Evolutionary conservation across 2,113 vertebrate species (phyloP), one percentile per base, ranked within the genome.

Genomic region (Pipra filicauda): DNA sequence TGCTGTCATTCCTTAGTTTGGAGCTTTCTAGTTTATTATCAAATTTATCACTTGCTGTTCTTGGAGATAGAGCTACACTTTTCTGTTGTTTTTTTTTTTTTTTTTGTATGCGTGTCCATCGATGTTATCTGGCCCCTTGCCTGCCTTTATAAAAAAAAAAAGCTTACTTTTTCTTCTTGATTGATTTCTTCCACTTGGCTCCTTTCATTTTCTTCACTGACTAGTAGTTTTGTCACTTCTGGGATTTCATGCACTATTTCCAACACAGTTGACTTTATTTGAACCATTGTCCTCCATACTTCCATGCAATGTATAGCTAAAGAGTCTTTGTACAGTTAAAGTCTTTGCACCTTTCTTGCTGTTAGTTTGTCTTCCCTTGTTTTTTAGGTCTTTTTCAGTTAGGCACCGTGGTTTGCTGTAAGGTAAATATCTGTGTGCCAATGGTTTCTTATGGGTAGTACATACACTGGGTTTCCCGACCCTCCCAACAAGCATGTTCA

Each of bases 231-330:
- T 95, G 92, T 97, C 96, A 95, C 96, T 95, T 97, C 73, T 91
- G 96, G 94, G 95, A 97, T 96, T 97, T 97, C 96, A 96, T 91
- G 96, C 95, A 97, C 96, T 97, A 96, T 96, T 97, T 97, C 96
- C 95, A 95, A 61, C 93, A 91, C 70, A 57, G 91, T 57, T 95
- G 85, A 94, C 92, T 94, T 96, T 95, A 77, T 89, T 59, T 96
- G 93, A 96, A 95, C 89, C 69, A n/a, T 86, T 93, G 95, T 96
- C 91, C 80, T 95, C 84, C 72, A 52, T 94, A 59, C 59, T 95
- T 81, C 64, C 6, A 7, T 72, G 69, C 80, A 28, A 57, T 28
- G 61, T 95, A 77, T 91, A 78, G 59, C 51, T 92, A 9, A 75
- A 82, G 46, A 88, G 51, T 37, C 27, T 66, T 64, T 52, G 57